Evolutionary conservation across 2,888 invertebrate species (phyloP), one percentile per base, ranked within the genome.

Genomic region (Macrophya alboannulata): DNA sequence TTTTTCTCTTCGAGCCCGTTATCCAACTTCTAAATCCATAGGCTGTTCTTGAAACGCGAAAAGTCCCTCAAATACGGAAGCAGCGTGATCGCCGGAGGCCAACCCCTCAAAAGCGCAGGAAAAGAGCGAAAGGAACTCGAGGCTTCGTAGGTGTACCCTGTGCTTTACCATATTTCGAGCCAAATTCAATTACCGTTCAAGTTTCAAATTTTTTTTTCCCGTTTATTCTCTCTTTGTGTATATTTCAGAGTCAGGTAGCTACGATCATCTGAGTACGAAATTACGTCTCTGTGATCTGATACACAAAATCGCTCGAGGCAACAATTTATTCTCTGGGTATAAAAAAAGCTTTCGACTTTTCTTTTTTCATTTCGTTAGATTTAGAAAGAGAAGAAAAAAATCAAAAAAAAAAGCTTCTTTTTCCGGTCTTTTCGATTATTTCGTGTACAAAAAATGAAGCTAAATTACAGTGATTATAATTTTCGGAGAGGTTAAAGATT

Each of bases 1-100:
- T 51, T 21, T 76, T 51, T 21, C 51, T 31, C 25, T 31, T 37
- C 45, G 17, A 51, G 76, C 76, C 15, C 17, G 10, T 79, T 55
- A 10, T 51, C 76, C 40, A 76, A 45, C 21, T 48, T 76, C 4
- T 25, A 48, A 48, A 76, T 25, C n/a, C 31, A 31, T 48, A 48
- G 8, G 25, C 31, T 51, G 37, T 17, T 77, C 45, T 51, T 51
- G 25, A 77, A 77, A 48, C 55, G 40, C 12, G 31, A 59, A 79
- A 79, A 79, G 55, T 59, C 79, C 31, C 59, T n/a, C 37, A 37
- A 59, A 55, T 59, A 59, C 55, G 12, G 25, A 37, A 72, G 72
- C 10, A 37, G 51, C 15, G 25, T 77, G 10, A 12, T 12, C 3
- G 62, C 62, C 25, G 12, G 62, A 62, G 21, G 25, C 25, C 45